Evolutionary conservation across 2,797 vertebrate species (phyloP).

Genomic region (Australoheros facetus): DNA sequence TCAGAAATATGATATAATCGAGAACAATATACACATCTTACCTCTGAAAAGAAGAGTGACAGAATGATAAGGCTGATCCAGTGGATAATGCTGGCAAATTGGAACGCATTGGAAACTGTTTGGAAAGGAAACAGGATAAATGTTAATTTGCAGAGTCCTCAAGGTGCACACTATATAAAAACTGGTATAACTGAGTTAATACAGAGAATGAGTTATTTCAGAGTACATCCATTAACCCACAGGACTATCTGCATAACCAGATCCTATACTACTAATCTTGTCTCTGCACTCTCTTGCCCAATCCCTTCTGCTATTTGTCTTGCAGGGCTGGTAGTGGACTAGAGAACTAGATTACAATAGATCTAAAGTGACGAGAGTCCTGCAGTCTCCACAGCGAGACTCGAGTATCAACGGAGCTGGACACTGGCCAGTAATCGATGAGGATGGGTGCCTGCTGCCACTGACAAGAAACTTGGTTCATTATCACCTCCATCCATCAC

Average conservation of each 20-base stretch:
- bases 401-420: constrained; percentile 57
- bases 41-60: constrained; percentile 98
- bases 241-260: constrained; percentile 15
- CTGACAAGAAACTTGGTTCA: constrained; percentile 64
- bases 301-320: constrained; percentile 46
- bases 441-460: constrained; percentile 44
- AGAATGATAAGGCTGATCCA: constrained; percentile 99
- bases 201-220: not conserved
- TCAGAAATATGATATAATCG: not conserved
- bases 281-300: constrained; percentile 19
- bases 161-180: not conserved
- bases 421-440: constrained; percentile 65
- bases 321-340: constrained; percentile 44
- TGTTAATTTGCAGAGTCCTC: not conserved
- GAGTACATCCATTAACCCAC: constrained; percentile 43
- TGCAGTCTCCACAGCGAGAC: constrained; percentile 39
- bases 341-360: constrained; percentile 47
- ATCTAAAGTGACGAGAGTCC: constrained; percentile 53
- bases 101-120: constrained; percentile 94
- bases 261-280: constrained; percentile 36
- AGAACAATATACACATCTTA: constrained; percentile 60
- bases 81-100: constrained; percentile 96
- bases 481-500: constrained; percentile 66
- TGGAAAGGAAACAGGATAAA: constrained; percentile 31
- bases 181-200: not conserved